Percentiles rank a stretch among this genome's conserved stretches.
phyloP scores from a whole-genome alignment of 2,888 invertebrate species.

The Chrysopilus asiliformis region DNA sequence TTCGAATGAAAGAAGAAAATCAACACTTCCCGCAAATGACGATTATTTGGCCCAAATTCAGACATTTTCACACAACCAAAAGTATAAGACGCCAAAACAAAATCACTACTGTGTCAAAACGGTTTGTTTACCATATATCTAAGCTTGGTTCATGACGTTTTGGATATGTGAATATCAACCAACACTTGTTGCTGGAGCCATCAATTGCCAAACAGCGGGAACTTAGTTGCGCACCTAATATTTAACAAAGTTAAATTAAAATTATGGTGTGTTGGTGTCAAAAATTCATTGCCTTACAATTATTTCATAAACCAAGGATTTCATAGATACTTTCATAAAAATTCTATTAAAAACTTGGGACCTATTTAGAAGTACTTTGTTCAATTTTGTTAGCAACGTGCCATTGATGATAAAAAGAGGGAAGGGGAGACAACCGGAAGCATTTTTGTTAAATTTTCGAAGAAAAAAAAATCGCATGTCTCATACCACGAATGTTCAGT shows the following conservation, averaged over 20 bases:
- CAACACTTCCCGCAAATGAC: background rate
- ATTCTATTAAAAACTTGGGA: no score
- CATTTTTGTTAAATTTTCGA: no score
- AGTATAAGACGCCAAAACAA: background rate
- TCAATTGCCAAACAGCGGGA: background rate
- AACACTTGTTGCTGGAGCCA: background rate
- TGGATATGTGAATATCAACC: background rate
- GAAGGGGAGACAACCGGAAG: no score
- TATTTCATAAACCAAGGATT: no score
- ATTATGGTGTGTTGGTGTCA: no score
- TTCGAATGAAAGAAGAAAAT: background rate
- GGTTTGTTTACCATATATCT: background rate
- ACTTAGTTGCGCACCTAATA: background rate
- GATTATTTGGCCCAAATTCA: background rate
- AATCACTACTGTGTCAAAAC: background rate
- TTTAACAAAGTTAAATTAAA: background rate
- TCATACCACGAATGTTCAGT: no score
- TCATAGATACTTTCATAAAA: no score
- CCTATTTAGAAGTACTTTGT: no score
- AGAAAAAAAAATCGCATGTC: no score
- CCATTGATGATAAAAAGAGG: no score
- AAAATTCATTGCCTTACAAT: no score
- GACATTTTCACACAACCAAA: background rate
- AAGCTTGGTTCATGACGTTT: background rate
- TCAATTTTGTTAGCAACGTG: no score